A percentile compares a stretch with the other conserved stretches of the same genome.
These are phyloP conservation scores for Ecdyonurus torrentis DNA, from an alignment of 2,888 invertebrate genomes.

Conservation along the genomic window DNA sequence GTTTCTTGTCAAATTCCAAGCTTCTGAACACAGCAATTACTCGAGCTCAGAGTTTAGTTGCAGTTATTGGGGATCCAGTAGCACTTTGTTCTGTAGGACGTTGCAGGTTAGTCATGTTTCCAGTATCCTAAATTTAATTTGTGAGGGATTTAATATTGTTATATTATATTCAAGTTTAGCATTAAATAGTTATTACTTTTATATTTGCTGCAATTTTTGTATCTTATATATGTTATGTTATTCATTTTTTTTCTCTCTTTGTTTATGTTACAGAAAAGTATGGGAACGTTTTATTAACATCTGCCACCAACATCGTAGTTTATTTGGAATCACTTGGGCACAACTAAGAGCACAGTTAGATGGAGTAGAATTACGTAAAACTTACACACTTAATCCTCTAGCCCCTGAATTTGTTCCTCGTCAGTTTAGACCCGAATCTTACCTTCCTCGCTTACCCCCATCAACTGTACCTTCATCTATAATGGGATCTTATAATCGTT, in stretches of 20 bases:
- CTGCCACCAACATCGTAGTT: slow-evolving; percentile 49
- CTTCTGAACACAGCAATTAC: slow-evolving; percentile 70
- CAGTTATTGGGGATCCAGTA: slow-evolving; percentile 71
- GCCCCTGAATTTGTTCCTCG: slow-evolving; percentile 66
- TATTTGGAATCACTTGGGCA: slow-evolving; percentile 55
- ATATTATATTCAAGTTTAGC: not conserved
- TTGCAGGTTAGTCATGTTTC: slow-evolving; percentile 33
- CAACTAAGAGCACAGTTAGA: slow-evolving; percentile 48
- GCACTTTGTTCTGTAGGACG: slow-evolving; percentile 64
- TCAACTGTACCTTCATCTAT: slow-evolving; percentile 11
- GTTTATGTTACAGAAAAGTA: slow-evolving; percentile 36
- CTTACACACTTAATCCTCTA: slow-evolving; percentile 61
- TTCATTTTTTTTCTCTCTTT: too few species aligned
- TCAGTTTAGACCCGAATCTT: slow-evolving; percentile 25
- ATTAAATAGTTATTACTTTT: too few species aligned
- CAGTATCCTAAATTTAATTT: not conserved
- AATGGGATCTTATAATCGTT: slow-evolving; percentile 11
- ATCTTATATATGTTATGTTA: too few species aligned
- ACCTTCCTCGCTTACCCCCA: slow-evolving; percentile 14
- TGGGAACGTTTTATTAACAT: slow-evolving; percentile 65
- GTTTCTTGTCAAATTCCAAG: slow-evolving; percentile 66
- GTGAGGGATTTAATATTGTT: not conserved
- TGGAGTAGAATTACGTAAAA: slow-evolving; percentile 55
- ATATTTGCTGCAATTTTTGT: too few species aligned
- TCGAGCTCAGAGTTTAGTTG: slow-evolving; percentile 63